Evolutionary conservation across 2,797 vertebrate species (phyloP), one percentile per base, ranked within the genome.

Genomic region (Chrysocyon brachyurus): DNA sequence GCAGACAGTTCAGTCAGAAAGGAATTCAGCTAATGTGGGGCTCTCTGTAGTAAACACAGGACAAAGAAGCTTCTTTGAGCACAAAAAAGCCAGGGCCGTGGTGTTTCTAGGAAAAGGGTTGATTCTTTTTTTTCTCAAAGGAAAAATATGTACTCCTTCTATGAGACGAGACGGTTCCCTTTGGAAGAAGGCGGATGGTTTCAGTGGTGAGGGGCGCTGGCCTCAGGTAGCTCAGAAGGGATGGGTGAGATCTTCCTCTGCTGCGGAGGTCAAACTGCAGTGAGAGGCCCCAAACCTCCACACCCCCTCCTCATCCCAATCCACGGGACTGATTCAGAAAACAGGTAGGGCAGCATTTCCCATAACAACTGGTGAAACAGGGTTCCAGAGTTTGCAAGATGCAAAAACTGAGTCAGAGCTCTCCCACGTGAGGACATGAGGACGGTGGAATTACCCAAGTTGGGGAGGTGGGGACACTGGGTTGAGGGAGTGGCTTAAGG

Each of bases 51-150:
- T 77, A 72, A 89, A 93, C 92, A 49, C 15, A 57, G 81, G 46
- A 31, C 78, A 87, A 72, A 61, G 15, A 92, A 72, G 6, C 8
- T 87, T 86, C 85, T 95, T 68, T 31, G 56, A 90, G 59, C 21
- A 57, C 7, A 81, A 7, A 12, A 64, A 83, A 40, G 52, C 52
- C 22, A 78, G 56, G 52, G 14, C 33, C 24, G 5, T 26, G 24
- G 14, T 52, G 31, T 79, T 90, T 16, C 15, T n/a, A 95, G 57
- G 49, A 75, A 24, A 86, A 70, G 2, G 10, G 15, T 52, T 15
- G 24, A 22, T 59, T 59, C 82, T 84, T 95, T 91, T 49, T 95
- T 92, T 91, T 49, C 90, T 56, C 75, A 72, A 4, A 73, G 54
- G 63, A 82, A 5, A 90, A 85, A 94, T 40, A 17, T 2, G 36